These are phyloP conservation scores for Pogonocichla stellata DNA, from an alignment of 2,113 vertebrate species.

Conservation along the genomic window DNA sequence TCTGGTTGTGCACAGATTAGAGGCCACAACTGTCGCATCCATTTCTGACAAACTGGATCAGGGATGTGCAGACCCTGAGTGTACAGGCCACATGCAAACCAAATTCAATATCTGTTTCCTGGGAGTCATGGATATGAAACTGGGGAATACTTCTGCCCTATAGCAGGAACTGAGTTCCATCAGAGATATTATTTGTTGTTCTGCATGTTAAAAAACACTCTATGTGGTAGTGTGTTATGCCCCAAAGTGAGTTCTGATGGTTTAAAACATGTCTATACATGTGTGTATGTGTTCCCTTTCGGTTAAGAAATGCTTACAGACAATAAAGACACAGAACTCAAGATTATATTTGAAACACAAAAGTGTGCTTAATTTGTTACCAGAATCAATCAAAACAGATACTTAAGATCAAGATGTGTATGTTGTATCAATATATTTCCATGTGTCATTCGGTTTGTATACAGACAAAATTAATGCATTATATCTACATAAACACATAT, in stretches of 20 bases:
- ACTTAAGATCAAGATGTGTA: neutral
- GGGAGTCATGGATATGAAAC: neutral
- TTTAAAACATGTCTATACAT: neutral
- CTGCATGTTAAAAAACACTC: neutral
- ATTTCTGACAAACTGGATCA: neutral
- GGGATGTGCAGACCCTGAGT: neutral
- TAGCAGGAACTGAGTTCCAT: neutral
- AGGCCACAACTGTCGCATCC: neutral
- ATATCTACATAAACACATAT: neutral
- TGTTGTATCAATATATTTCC: neutral
- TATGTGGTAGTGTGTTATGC: accelerated
- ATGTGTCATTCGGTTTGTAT: neutral
- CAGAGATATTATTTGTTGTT: neutral
- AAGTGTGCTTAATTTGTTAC: neutral
- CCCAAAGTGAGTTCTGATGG: neutral
- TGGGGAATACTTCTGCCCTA: neutral
- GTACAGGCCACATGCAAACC: neutral
- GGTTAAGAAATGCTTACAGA: neutral
- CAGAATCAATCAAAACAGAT: neutral
- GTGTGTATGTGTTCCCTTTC: neutral
- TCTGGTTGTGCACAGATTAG: neutral
- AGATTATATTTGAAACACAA: neutral
- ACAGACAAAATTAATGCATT: neutral
- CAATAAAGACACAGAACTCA: neutral
- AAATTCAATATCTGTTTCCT: neutral